Conservation (phyloP, 2,797 vertebrate species). For the Pangasius sanitwongsei region DNA sequence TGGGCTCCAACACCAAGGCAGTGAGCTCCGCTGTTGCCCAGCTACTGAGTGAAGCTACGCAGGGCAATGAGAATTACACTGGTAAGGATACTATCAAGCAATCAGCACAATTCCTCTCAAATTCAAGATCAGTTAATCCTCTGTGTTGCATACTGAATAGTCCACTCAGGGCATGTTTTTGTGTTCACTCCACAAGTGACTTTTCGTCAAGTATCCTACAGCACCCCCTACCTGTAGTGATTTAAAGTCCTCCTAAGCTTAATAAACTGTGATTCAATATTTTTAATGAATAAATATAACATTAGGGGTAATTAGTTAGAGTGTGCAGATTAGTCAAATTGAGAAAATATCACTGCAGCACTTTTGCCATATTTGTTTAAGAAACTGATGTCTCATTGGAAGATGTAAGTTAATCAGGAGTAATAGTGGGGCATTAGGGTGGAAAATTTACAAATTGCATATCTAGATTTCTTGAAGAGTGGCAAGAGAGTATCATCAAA, state of each 20-base stretch:
- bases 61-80: conserved; percentile 97
- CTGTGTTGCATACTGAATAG: not conserved
- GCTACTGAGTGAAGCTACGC: conserved; percentile 90
- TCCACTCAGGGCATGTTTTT: not conserved
- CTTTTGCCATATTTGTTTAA: not conserved
- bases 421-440: not conserved
- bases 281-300: not conserved
- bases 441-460: not conserved
- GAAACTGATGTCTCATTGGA: not conserved
- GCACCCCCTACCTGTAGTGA: conserved; percentile 40
- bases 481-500: not conserved
- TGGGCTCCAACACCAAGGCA: conserved; percentile 94
- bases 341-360: not conserved
- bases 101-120: not conserved
- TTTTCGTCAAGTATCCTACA: conserved; percentile 5
- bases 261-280: not conserved
- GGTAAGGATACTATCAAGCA: conserved; percentile 69
- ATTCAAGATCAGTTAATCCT: not conserved
- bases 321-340: not conserved
- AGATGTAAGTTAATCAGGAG: not conserved
- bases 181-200: not conserved
- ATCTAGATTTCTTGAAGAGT: not conserved
- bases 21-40: conserved; percentile 94
- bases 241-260: not conserved
- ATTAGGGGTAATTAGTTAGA: not conserved